Conservation (phyloP, 2,888 invertebrate genomes). For the Drosophila imparisetae region DNA sequence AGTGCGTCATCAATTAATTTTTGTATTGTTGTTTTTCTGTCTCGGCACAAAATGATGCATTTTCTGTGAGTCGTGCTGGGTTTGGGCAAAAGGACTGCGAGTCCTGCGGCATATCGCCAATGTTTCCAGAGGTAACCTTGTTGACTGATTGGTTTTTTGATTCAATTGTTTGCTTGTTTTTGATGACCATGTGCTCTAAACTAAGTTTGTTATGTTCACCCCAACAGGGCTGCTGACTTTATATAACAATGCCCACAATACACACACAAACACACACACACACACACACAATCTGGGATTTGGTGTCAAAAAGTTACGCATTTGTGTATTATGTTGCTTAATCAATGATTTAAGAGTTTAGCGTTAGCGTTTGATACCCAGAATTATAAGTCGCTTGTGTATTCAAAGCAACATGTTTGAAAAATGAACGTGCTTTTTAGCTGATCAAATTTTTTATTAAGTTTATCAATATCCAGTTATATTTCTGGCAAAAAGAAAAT, state of each 20-base stretch:
- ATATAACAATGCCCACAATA: conserved; percentile 27
- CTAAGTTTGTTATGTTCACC: conserved; percentile 23
- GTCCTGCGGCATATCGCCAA: conserved; percentile 26
- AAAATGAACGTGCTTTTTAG: not conserved
- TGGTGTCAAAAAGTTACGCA: not conserved
- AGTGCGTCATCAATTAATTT: conserved; percentile 72
- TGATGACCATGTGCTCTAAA: conserved; percentile 28
- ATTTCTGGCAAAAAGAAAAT: not conserved
- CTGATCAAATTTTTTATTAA: not conserved
- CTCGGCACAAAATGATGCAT: conserved; percentile 50
- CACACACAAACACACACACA: not conserved
- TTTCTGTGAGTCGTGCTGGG: conserved; percentile 15
- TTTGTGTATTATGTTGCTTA: conserved; percentile 1
- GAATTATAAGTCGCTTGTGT: not conserved
- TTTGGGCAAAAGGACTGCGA: not conserved
- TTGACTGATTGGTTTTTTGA: conserved; percentile 72
- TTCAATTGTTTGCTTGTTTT: conserved; percentile 58
- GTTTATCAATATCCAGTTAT: not conserved
- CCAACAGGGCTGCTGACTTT: conserved; percentile 11
- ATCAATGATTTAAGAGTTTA: conserved; percentile 1
- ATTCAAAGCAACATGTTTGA: no score
- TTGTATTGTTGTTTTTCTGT: conserved; percentile 66
- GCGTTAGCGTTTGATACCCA: not conserved
- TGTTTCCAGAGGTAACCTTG: conserved; percentile 39
- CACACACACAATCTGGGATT: not conserved